Percentiles rank a stretch among this genome's conserved stretches.
Evolutionary conservation across 2,888 invertebrate genomes (phyloP).

Genomic region (Drosophila nr. perissopoda): DNA sequence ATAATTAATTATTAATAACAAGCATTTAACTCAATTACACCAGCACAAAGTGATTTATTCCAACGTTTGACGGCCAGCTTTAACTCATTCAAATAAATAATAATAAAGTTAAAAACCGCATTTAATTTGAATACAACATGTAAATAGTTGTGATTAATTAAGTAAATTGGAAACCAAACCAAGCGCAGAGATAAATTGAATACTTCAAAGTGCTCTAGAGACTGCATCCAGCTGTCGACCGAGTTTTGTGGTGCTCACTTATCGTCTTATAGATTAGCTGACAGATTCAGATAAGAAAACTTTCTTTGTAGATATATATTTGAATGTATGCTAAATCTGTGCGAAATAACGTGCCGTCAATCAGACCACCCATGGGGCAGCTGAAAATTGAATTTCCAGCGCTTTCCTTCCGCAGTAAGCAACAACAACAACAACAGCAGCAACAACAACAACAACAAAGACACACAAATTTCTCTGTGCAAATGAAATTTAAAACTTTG

Average conservation of each 20-base stretch:
- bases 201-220: constrained; percentile 3
- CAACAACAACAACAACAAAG: neutral
- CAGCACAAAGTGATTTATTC: neutral
- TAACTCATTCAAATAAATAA: neutral
- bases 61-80: neutral
- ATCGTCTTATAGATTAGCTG: constrained; percentile 48
- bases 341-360: constrained; percentile 39
- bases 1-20: neutral
- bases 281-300: constrained; percentile 44
- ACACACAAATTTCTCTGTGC: constrained; percentile 48
- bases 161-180: neutral
- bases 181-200: neutral
- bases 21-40: neutral
- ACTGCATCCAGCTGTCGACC: constrained; percentile 16
- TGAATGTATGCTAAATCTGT: constrained; percentile 11
- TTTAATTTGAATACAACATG: neutral
- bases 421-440: neutral
- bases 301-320: constrained; percentile 13
- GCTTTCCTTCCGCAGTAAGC: constrained; percentile 24
- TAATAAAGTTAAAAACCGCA: neutral
- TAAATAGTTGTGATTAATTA: neutral
- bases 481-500: constrained; percentile 76
- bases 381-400: constrained; percentile 62
- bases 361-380: constrained; percentile 63
- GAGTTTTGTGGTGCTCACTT: constrained; percentile 11